Percentiles rank a stretch among this genome's conserved stretches.
Evolutionary conservation across 2,113 vertebrate species (phyloP).

Genomic region (Brienomyrus brachyistius): DNA sequence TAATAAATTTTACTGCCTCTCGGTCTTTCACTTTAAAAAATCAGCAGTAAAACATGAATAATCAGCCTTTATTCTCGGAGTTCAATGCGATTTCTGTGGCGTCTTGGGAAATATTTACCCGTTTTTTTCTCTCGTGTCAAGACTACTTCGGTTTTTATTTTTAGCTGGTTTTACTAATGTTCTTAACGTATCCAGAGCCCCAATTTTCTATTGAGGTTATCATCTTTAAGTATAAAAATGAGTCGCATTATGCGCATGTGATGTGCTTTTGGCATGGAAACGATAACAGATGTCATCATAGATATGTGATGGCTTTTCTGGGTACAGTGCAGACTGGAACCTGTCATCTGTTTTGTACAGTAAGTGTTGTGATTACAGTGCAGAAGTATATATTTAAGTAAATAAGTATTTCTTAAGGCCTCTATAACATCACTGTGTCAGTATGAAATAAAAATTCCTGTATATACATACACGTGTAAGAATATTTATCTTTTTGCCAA

Average conservation of each 20-base stretch:
- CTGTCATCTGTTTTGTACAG: slow-evolving; percentile 4
- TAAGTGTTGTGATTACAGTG: not conserved
- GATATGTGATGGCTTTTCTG: not conserved
- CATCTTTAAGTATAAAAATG: not conserved
- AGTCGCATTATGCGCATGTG: not conserved
- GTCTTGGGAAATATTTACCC: not conserved
- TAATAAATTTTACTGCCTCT: not conserved
- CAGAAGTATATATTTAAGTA: not conserved
- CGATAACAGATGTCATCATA: not conserved
- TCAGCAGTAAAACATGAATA: not conserved
- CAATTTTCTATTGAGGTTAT: not conserved
- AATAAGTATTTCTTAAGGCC: not conserved
- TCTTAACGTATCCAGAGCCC: not conserved
- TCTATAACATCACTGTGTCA: not conserved
- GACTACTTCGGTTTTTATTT: not conserved
- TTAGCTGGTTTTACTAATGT: not conserved
- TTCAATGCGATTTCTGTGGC: not conserved
- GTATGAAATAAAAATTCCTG: not conserved
- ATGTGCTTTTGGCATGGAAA: slow-evolving; percentile 4
- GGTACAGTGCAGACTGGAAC: not conserved
- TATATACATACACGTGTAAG: not conserved
- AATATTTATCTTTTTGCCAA: not conserved
- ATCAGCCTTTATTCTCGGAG: not conserved
- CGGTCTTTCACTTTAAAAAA: not conserved
- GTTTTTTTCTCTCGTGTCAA: not conserved